Conservation (phyloP, 2,888 invertebrate species). For the Conistra vaccinii region DNA sequence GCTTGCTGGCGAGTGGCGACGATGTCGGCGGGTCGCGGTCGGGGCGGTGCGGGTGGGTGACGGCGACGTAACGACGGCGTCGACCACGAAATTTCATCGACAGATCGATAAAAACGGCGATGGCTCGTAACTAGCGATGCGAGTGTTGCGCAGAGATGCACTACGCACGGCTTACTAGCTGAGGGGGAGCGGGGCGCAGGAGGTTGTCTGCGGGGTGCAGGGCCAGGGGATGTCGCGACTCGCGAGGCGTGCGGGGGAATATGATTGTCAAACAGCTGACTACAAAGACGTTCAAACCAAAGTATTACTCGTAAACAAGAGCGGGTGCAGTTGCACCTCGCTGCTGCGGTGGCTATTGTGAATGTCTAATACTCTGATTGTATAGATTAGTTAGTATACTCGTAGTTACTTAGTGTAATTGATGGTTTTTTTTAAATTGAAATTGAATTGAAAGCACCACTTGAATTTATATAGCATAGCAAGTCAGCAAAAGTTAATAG, state of each 20-base stretch:
- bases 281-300: conserved; percentile 79
- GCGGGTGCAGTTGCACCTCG: conserved; percentile 31
- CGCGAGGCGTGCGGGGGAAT: conserved; percentile 66
- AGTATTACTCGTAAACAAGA: conserved; percentile 63
- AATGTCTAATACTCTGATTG: neutral
- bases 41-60: conserved; percentile 53
- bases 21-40: conserved; percentile 42
- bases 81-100: conserved; percentile 67
- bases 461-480: neutral
- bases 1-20: conserved; percentile 45
- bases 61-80: conserved; percentile 52
- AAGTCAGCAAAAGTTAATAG: too few relatives aligned
- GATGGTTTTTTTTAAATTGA: too few relatives aligned
- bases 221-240: conserved; percentile 58
- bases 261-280: conserved; percentile 88
- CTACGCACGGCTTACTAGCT: conserved; percentile 70
- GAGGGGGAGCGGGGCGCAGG: conserved; percentile 12
- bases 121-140: conserved; percentile 69
- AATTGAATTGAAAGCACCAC: too few relatives aligned
- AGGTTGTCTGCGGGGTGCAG: conserved; percentile 27
- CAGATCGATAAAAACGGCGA: conserved; percentile 82
- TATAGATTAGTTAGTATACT: too few relatives aligned
- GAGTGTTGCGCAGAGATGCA: conserved; percentile 79
- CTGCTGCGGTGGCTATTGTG: neutral
- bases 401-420: neutral